Evolutionary conservation across 2,113 vertebrate genomes (phyloP), one percentile per base, ranked within the genome.

Genomic region (Sphaerodactylus townsendi): DNA sequence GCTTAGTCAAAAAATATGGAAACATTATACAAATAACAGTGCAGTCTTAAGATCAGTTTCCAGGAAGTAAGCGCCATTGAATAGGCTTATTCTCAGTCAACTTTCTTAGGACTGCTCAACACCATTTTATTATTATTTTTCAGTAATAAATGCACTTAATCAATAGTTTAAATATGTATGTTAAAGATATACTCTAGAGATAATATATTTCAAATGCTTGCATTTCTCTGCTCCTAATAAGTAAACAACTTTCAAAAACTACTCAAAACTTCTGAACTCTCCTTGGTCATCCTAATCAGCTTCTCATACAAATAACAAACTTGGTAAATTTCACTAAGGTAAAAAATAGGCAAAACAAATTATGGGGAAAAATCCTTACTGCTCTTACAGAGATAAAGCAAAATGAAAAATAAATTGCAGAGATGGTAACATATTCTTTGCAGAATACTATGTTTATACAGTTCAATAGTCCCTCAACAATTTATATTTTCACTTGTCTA

Each of bases 241-340:
- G 81, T 70, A 83, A 84, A 88, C 80, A 28, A 23, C 30, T 83
- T 64, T 88, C 33, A 86, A 77, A 91, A 90, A 71, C 23, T 46
- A 39, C 81, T 88, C 53, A 85, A 91, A 91, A 90, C 77, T 71
- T 9, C 3, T 35, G 30, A 89, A 35, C 39, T 56, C 28, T 78
- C 66, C 39, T 68, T 53, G 86, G 70, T 91, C 87, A 66, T 82
- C 33, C 69, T 89, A 88, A 91, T 93, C 83, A 87, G 80, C 71
- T 75, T 91, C 75, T 87, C 89, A 85, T 77, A 90, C 13, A 88
- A 89, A 92, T 77, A 33, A 90, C 76, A 72, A 77, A 73, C 66
- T 5, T n/a, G 85, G 39, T 82, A 88, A 44, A 82, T 15, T 88
- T 91, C 84, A 76, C 91, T 78, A 91, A 91, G 85, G 83, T 89